Evolutionary conservation across 23 tunicate species (phyloP), one percentile per base, ranked within the genome.

Genomic region (Phallusia fumigata): DNA sequence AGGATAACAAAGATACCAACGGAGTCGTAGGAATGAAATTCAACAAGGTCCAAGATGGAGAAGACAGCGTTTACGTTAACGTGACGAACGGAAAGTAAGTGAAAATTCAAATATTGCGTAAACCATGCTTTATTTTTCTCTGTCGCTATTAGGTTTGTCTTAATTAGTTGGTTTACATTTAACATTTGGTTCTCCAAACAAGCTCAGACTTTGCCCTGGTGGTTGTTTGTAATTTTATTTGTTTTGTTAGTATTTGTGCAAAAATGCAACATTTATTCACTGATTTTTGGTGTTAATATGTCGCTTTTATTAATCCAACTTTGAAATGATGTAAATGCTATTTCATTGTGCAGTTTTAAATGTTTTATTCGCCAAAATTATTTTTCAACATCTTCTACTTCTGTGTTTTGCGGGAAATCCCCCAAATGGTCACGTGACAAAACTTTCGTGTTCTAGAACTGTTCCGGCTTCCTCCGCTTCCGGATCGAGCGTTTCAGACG

Each of bases 401-500:
- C 47, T 40, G 47, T 40, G 47, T 40, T 3, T n/a, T 3, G 10
- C 47, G 47, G 47, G 47, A 3, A 40, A 40, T 40, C 5, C 47
- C 47, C 47, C 47, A 10, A 3, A 40, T 6, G 69, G 47, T 40
- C 47, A 40, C 47, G 47, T 40, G 47, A 40, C 10, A 5, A 3
- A 40, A 3, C 10, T 40, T 40, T 40, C 10, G 5, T 40, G 8
- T 40, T 40, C 47, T 24, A 58, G 69, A 58, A 24, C 26, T 5
- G 78, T 10, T 74, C 44, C 78, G 2, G 10, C 78, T 34, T 32
- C 78, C 11, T 74, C 78, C 35, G 22, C 15, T 11, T 33, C 78
- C 35, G 45, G 78, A 2, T 32, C 44, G 15, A 74, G 78, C 44
- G 16, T 33, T 74, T 33, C 44, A 74, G 81, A 76, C 32, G 77